phyloP scores from a whole-genome alignment of 2,113 vertebrate genomes.

The Lycaon pictus region DNA sequence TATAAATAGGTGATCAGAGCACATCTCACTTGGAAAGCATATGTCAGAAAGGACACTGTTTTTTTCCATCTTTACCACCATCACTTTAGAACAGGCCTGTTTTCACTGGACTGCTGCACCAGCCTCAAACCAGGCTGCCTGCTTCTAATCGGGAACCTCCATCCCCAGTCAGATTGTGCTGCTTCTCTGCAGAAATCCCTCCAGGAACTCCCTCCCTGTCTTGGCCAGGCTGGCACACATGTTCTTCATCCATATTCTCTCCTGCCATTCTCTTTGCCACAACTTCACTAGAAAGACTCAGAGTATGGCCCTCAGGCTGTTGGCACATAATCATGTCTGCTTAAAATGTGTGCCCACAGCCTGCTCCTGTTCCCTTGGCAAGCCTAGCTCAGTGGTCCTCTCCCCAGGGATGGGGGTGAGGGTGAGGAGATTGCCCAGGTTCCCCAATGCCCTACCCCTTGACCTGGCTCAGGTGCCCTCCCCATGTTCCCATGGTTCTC shows the following conservation, averaged over 20 bases:
- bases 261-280: not conserved
- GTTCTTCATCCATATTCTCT: not conserved
- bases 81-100: not conserved
- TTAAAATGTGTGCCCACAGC: not conserved
- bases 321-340: not conserved
- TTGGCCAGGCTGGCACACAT: not conserved
- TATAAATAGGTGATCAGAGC: not conserved
- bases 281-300: not conserved
- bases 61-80: not conserved
- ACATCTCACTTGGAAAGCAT: not conserved
- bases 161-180: not conserved
- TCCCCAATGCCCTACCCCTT: too few species aligned
- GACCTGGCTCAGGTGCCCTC: not conserved
- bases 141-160: not conserved
- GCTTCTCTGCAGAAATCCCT: not conserved
- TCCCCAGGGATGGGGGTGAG: not conserved
- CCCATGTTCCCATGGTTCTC: rapidly evolving
- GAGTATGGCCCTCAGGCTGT: not conserved
- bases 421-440: rapidly evolving
- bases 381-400: not conserved
- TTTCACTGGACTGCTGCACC: not conserved
- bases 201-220: not conserved
- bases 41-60: not conserved
- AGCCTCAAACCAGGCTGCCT: not conserved
- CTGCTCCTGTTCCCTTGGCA: too few species aligned